A percentile compares a stretch with the other conserved stretches of the same genome.
Evolutionary conservation across 2,888 invertebrate species (phyloP).

Genomic region (Caenorhabditis auriculariae): DNA sequence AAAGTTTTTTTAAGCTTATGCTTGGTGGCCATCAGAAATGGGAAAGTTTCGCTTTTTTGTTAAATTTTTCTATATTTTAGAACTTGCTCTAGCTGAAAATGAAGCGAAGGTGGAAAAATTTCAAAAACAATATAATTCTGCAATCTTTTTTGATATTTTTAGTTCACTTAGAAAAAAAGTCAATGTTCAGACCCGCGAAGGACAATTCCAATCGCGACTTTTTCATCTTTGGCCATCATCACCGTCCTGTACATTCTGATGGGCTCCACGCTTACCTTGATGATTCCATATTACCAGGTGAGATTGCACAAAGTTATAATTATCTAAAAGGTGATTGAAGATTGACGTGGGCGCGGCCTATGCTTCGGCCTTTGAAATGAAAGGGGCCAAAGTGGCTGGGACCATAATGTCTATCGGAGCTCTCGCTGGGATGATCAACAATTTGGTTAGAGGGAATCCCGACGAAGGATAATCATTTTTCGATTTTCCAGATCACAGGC

Average conservation of each 20-base stretch:
- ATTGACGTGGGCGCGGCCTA: conserved; percentile 28
- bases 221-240: conserved; percentile 31
- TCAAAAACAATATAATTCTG: background rate
- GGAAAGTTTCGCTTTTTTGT: no score
- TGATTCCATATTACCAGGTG: conserved; percentile 43
- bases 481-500: conserved; percentile 25
- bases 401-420: conserved; percentile 32
- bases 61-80: no score
- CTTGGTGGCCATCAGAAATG: no score
- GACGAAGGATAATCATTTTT: background rate
- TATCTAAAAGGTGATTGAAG: conserved; percentile 3
- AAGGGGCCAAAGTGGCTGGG: conserved; percentile 18
- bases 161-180: no score
- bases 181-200: conserved; percentile 40
- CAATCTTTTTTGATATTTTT: background rate
- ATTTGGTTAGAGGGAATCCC: conserved; percentile 11
- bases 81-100: background rate
- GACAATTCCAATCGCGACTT: conserved; percentile 44
- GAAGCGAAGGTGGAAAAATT: background rate
- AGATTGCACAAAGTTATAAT: no score
- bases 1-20: no score
- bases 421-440: conserved; percentile 26
- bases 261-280: conserved; percentile 33
- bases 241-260: conserved; percentile 38
- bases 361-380: conserved; percentile 28